Evolutionary conservation across 30 jellyfish, hydroid and myxozoan genomes (phyloP), one percentile per base, ranked within the genome.

Genomic region (Mastigias papua): DNA sequence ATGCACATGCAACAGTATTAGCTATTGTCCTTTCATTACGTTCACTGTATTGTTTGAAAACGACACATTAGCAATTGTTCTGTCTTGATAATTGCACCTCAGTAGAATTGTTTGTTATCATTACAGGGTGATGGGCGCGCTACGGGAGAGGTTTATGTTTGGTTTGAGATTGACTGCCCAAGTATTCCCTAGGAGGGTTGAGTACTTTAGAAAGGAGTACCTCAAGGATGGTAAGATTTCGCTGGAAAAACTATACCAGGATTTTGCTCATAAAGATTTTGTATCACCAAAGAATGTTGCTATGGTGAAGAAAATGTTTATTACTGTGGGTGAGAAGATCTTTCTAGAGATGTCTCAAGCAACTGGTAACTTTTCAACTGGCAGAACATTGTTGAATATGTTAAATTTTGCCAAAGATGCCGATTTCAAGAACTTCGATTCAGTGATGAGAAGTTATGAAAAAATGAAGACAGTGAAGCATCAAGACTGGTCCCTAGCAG

Each of bases 311-410:
- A 62, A 31, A n/a, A 42, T 88, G 32, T 27, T 93, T 32, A 46
- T 70, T 15, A 67, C 69, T 9, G 28, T 93, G 21, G 91, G 80
- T 19, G 42, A 30, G 68, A 69, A 65, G 27, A 48, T 82, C 19
- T 42, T 87, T 9, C 51, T 28, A 69, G 96, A 93, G 50, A 6
- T 82, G 30, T 22, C 80, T 7, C 78, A 88, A 26, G 90, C 86
- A 34, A 93, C 97, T 50, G 96, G 90, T 2, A 89, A 89, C 7
- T 88, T 79, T 57, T 77, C 96, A 2, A 69, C 90, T n/a, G 83
- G 75, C 29, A 54, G 89, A 31, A 76, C 93, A 23, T 13, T 88
- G 33, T 54, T 69, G 29, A 93, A 82, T 42, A 1, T 93, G 68
- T 22, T 78, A 27, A 72, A 50, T 37, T 69, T 60, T 72, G 64